Conservation (phyloP, 2,888 invertebrate species). For the Cheilosia pagana region DNA sequence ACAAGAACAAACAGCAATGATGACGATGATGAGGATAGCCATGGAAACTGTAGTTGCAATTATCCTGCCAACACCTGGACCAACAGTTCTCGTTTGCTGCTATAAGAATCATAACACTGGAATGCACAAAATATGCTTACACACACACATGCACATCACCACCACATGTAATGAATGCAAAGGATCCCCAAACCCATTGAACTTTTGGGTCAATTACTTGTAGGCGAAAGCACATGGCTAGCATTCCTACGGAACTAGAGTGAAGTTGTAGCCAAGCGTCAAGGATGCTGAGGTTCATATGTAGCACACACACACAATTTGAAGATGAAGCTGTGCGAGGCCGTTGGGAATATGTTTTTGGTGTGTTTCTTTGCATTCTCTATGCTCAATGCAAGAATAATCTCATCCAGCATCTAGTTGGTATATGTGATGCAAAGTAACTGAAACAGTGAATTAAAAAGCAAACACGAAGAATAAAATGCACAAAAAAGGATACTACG, state of each 20-base stretch:
- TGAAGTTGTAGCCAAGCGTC: background rate
- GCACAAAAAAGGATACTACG: background rate
- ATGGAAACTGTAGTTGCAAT: slow-evolving; percentile 60
- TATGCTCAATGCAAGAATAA: slow-evolving; percentile 40
- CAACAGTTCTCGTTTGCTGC: background rate
- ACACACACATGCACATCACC: background rate
- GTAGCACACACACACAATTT: background rate
- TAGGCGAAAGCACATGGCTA: slow-evolving; percentile 20
- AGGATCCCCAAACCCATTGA: slow-evolving; percentile 64
- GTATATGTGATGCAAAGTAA: slow-evolving; percentile 34
- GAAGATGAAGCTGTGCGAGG: background rate
- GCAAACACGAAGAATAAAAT: slow-evolving; percentile 18
- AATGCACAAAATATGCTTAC: slow-evolving; percentile 27
- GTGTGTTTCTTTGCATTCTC: slow-evolving; percentile 28
- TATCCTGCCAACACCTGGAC: slow-evolving; percentile 58
- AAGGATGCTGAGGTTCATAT: background rate
- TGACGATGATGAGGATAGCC: slow-evolving; percentile 50
- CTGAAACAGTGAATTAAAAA: slow-evolving; percentile 48
- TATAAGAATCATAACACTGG: background rate
- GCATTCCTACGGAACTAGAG: background rate
- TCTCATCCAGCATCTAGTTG: slow-evolving; percentile 27
- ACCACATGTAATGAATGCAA: background rate
- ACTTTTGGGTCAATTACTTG: slow-evolving; percentile 70
- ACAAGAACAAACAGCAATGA: slow-evolving; percentile 45
- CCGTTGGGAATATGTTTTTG: background rate